These are phyloP conservation scores for Spinibarbus caldwelli DNA, from an alignment of 2,797 vertebrate genomes.

Conservation along the genomic window DNA sequence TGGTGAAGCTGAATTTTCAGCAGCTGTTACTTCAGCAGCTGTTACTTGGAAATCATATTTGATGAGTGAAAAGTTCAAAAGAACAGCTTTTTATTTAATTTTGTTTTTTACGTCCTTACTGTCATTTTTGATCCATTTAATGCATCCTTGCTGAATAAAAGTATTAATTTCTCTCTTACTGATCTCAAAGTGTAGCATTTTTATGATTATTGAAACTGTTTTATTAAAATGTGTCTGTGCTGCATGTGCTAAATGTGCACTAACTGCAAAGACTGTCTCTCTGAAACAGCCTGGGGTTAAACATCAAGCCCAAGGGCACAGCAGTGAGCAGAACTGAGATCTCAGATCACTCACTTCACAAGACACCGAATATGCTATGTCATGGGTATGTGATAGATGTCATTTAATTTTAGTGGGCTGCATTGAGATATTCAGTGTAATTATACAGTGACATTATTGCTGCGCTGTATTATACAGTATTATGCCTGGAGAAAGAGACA, in stretches of 20 bases:
- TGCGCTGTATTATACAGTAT: background rate
- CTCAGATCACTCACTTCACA: background rate
- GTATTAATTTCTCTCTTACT: no score
- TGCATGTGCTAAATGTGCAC: background rate
- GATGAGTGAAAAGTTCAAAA: no score
- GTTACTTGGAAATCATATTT: no score
- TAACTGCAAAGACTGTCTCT: background rate
- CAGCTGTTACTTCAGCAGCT: no score
- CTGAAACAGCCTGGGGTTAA: conserved; percentile 4
- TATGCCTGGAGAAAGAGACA: background rate
- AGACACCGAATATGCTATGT: background rate
- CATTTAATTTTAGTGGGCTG: background rate
- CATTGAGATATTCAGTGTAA: conserved; percentile 6
- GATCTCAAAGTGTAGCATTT: background rate
- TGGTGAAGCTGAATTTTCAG: no score
- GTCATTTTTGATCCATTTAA: no score
- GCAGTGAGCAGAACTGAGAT: background rate
- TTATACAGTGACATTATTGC: conserved; percentile 2
- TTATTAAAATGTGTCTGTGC: background rate
- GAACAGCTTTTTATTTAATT: no score
- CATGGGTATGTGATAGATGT: background rate
- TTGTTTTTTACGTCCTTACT: no score
- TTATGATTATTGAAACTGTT: background rate
- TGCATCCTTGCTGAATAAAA: no score
- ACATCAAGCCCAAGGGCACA: background rate